phyloP scores from a whole-genome alignment of 2,797 vertebrate genomes.

The Eutrigla gurnardus region DNA sequence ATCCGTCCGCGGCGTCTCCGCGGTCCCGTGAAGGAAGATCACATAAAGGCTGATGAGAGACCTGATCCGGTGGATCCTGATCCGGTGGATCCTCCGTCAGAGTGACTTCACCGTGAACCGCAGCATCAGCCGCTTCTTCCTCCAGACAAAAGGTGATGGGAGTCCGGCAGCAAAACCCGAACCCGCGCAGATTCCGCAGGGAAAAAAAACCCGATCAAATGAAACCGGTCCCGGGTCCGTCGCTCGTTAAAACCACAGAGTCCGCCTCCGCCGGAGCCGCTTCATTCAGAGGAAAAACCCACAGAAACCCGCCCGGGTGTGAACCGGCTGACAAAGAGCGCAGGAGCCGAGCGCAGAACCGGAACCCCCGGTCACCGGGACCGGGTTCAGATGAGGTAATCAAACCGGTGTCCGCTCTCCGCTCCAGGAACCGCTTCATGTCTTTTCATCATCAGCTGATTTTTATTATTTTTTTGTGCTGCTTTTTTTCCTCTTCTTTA shows the following conservation, averaged over 20 bases:
- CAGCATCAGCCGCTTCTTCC: constrained; percentile 59
- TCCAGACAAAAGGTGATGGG: constrained; percentile 62
- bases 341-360: constrained; percentile 31
- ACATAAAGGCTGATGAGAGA: constrained; percentile 14
- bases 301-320: constrained; percentile 40
- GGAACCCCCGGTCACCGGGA: constrained; percentile 29
- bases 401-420: neutral
- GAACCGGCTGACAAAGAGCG: constrained; percentile 70
- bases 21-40: neutral
- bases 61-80: constrained; percentile 31
- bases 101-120: constrained; percentile 47
- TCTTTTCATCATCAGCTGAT: constrained; percentile 41
- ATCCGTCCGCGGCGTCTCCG: neutral
- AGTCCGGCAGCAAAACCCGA: constrained; percentile 15
- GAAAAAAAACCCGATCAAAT: neutral
- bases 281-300: constrained; percentile 47
- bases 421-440: constrained; percentile 13
- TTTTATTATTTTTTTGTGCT: constrained; percentile 1
- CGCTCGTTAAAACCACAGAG: neutral
- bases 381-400: constrained; percentile 35
- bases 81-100: constrained; percentile 35
- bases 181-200: neutral
- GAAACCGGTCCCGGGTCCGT: neutral
- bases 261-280: neutral
- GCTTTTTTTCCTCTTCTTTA: constrained; percentile 47